A percentile compares a stretch with the other conserved stretches of the same genome.
phyloP scores from a whole-genome alignment of 2,113 vertebrate species.

The Trogon melanurus region DNA sequence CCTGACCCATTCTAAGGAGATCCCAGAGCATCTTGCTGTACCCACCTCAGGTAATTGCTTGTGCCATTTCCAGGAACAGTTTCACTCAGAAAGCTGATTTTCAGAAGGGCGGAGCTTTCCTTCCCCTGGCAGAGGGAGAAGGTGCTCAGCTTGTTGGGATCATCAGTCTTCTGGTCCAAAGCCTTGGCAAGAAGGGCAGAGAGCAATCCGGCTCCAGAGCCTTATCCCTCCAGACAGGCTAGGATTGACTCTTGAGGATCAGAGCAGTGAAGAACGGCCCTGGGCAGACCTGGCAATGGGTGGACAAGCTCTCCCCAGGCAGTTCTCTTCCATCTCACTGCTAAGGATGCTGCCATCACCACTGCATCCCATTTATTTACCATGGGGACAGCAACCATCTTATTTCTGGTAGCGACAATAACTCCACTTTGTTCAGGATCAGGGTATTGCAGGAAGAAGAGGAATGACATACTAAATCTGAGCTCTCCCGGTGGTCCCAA shows the following conservation, averaged over 20 bases:
- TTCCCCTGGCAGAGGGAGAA: neutral
- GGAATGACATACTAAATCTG: neutral
- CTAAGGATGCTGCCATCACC: neutral
- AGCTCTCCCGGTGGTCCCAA: neutral
- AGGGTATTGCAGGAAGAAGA: neutral
- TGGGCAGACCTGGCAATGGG: neutral
- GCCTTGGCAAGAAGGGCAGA: neutral
- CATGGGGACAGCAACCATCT: neutral
- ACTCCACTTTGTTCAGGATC: neutral
- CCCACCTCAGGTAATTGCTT: neutral
- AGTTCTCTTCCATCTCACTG: neutral
- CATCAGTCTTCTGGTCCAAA: neutral
- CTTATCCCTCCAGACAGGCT: neutral
- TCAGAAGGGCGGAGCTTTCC: neutral
- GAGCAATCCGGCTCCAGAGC: neutral
- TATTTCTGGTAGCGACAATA: neutral
- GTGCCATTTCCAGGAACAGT: neutral
- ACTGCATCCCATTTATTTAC: neutral
- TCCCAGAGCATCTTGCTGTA: neutral
- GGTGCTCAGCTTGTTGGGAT: neutral
- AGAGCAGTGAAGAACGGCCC: neutral
- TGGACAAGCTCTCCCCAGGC: neutral
- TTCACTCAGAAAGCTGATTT: neutral
- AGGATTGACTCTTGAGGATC: neutral
- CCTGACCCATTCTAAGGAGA: neutral